Base-by-base conservation (phyloP, 2,797 vertebrate species). In the Delichon dasypus region DNA sequence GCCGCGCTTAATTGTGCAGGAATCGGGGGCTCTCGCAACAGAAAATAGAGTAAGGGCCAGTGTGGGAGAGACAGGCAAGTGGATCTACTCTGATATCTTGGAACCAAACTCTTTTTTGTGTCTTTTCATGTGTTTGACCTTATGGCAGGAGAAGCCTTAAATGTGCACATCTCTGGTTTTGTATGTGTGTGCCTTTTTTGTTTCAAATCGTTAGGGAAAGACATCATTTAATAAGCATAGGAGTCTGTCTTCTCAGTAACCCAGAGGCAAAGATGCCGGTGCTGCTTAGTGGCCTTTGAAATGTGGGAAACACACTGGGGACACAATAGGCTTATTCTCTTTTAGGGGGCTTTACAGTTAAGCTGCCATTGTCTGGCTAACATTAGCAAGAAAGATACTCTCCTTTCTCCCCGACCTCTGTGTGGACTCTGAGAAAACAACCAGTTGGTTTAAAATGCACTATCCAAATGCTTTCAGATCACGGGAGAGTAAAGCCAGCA, bases 281-380 rank as follows among this genome's bases (percentile, higher is more conserved):
- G 92, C 91, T 96, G 83, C 95, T 97, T 95, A 96, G 91, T 90
- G 91, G 85, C 88, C 91, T 96, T 96, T 96, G 96, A 97, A 97
- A 97, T 97, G 97, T 97, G 97, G 97, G 97, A 97, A 97, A 97
- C 94, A 94, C 94, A 91, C 95, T 95, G 91, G 87, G 83, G 83
- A 88, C 91, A 97, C 97, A 96, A 95, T 91, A 64, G 96, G 75
- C 77, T 94, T 91, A 95, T 96, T 96, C 94, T 97, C 95, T 96
- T 91, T 88, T 90, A 92, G 94, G 96, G 85, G 87, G 90, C 96
- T 97, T 97, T 96, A 96, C 90, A 96, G 87, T 95, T 96, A 95
- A 83, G 66, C 95, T 97, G 77, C 81, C 45, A 77, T 96, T 97
- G 91, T 95, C 94, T 94, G 91, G 88, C 95, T 95, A 97, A 93